Evolutionary conservation across 2,797 vertebrate species (phyloP), one percentile per base, ranked within the genome.

Genomic region (Orestias chungarensis): DNA sequence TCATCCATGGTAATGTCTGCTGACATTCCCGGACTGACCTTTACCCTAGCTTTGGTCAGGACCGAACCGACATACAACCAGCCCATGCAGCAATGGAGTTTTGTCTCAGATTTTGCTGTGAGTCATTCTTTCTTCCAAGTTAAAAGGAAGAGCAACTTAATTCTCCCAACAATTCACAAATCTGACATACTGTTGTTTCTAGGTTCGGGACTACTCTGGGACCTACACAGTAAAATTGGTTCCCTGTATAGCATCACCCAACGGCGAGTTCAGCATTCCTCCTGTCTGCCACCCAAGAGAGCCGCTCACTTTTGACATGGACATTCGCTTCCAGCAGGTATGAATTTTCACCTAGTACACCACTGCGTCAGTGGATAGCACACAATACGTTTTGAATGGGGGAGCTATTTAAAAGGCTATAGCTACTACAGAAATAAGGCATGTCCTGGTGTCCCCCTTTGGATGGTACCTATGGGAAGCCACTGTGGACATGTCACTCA

Each of bases 291-390:
- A 94, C 82, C 95, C 95, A 5, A 88, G 92, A 74, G 95, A 96
- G 75, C 94, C 94, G 0, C 89, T 96, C 49, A 95, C 90, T 6
- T 96, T 97, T 81, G 94, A 95, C 73, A 92, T 96, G 84, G 95
- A 95, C 88, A 96, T 96, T 85, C 95, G 95, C 79, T 96, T 97
- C 93, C 95, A 97, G 80, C 95, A 97, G 95, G 96, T 61, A 38
- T 79, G 84, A n/a, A n/a, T n/a, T n/a, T 27, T 31, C n/a, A 29
- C 33, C 9, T 33, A n/a, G 57, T 31, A 20, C 20, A 61, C 57
- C 18, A 49, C 46, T 23, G 6, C 23, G 46, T 23, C 46, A 49
- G 46, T 9, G 46, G 20, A 20, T 49, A 6, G 46, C 18, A 20
- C 18, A 49, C 1, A 2, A 7, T 23, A 49, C 1, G 6, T 3